phyloP scores from a whole-genome alignment of 2,797 vertebrate genomes.

The Lepilemur ruficaudatus region DNA sequence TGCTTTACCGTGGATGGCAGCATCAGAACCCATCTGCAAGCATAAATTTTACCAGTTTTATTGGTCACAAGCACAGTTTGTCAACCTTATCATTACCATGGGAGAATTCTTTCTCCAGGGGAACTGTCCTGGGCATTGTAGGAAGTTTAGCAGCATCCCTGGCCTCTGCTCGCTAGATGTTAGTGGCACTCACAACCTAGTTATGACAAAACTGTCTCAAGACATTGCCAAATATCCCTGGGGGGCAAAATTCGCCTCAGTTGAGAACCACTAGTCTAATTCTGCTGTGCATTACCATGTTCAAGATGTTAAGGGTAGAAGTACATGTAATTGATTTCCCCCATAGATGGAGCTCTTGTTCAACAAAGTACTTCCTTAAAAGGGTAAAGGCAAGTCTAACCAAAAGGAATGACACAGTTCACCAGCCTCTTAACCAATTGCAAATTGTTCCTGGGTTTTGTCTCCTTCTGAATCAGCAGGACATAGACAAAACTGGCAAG shows the following conservation, averaged over 20 bases:
- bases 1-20: not conserved
- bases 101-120: not conserved
- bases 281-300: not conserved
- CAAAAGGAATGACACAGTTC: not conserved
- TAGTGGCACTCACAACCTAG: not conserved
- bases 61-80: not conserved
- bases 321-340: slow-evolving; percentile 41
- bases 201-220: not conserved
- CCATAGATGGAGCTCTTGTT: slow-evolving; percentile 83
- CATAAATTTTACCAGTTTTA: not conserved
- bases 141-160: not conserved
- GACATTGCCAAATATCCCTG: not conserved
- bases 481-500: not conserved
- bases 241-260: not conserved
- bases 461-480: not conserved
- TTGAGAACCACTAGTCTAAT: not conserved
- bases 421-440: not conserved
- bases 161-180: not conserved
- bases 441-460: not conserved
- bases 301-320: not conserved
- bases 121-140: not conserved
- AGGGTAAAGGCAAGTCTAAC: not conserved
- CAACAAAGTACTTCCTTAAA: slow-evolving; percentile 65
- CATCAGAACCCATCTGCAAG: not conserved
- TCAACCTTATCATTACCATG: not conserved